Base-by-base conservation (phyloP, 2,888 invertebrate genomes). In the Drosophila falleni region DNA sequence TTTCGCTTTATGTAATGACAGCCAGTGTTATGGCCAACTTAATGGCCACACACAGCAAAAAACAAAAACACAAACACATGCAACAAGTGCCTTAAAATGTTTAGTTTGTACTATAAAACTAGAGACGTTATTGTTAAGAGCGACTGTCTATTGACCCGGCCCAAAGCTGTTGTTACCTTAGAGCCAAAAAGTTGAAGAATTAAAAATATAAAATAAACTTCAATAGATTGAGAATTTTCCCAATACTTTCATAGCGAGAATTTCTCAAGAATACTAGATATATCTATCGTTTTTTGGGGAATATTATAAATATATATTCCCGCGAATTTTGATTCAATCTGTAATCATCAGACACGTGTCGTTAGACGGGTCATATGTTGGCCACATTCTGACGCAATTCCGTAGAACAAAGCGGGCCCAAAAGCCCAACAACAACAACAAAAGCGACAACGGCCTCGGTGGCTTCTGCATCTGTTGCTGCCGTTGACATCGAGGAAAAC, bases 331-430 rank as follows among this genome's bases (percentile, higher is more conserved):
- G 53, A 80, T 80, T 75, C 51, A 66, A 66, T 70, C 71, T 61
- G 39, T 50, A 23, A 42, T 23, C 11, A 26, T 39, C 33, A 15
- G 8, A 74, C 74, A 79, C 79, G 78, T 80, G 80, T 74, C 60
- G 33, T 65, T 69, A 56, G 74, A 65, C 87, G 58, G 62, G 69
- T 85, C 89, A 89, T 87, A 46, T 87, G 87, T 78, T 89, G 83
- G 71, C 86, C 86, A 86, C 60, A 89, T 83, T 88, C 86, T 71
- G 71, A 68, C 67, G 68, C 74, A 72, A 61, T 66, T 41, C 58
- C 47, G 47, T 35, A 50, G 65, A 66, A 79, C 68, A 75, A 71
- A 66, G 53, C 59, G 35, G 31, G 15, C 51, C 69, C 26, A 59
- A 62, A 60, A 64, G 41, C 55, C 49, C 68, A 39, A 39, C 26